Evolutionary conservation across 2,888 invertebrate species (phyloP).

Genomic region (Himalopsyche anomala): DNA sequence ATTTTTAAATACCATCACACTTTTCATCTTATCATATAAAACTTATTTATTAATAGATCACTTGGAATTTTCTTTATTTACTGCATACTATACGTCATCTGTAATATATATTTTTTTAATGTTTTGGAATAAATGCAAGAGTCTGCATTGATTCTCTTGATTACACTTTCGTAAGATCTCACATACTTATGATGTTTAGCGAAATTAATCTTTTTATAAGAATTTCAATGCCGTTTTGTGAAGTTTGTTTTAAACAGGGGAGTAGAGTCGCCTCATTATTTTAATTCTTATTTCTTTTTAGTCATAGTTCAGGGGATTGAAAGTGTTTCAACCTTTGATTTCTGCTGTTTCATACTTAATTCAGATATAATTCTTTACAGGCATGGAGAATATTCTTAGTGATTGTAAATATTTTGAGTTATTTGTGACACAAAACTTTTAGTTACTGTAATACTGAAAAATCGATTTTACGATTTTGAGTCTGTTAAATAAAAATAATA

Average conservation of each 20-base stretch:
- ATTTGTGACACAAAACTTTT: constrained; percentile 52
- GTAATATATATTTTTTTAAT: neutral
- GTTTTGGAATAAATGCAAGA: neutral
- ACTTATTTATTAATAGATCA: neutral
- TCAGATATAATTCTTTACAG: neutral
- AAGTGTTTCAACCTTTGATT: neutral
- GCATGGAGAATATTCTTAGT: constrained; percentile 59
- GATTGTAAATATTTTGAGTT: constrained; percentile 60
- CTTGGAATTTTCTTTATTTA: constrained; percentile 7
- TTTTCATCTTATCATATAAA: neutral
- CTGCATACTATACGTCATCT: neutral
- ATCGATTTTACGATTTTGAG: constrained; percentile 64
- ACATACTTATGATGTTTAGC: constrained; percentile 12
- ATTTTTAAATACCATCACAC: constrained; percentile 7
- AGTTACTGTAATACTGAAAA: constrained; percentile 61
- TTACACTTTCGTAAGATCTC: constrained; percentile 36
- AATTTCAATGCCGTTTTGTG: neutral
- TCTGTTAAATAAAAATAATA: constrained; percentile 56
- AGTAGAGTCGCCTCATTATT: neutral
- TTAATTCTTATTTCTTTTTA: constrained; percentile 16
- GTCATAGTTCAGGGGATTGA: neutral
- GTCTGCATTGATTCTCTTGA: constrained; percentile 11
- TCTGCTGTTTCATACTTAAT: constrained; percentile 15
- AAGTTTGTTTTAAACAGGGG: constrained; percentile 11
- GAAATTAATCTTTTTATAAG: neutral